Conservation (phyloP, 2,113 vertebrate species). For the Haliaeetus leucogaster region DNA sequence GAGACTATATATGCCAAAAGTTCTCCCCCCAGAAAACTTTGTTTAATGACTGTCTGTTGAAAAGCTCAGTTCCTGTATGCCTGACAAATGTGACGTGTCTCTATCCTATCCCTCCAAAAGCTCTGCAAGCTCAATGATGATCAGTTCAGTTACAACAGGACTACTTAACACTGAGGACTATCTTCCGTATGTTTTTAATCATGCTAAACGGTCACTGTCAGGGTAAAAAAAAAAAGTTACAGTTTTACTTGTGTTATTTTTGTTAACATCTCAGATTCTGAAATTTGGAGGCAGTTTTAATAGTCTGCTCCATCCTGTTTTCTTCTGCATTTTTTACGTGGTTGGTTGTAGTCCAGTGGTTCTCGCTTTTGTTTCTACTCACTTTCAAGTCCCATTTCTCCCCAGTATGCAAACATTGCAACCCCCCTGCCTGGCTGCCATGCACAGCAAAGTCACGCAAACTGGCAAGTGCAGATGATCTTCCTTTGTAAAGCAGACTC, state of each 20-base stretch:
- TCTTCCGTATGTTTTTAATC: background rate
- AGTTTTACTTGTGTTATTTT: slow-evolving; percentile 2
- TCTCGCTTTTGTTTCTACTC: background rate
- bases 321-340: background rate
- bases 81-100: background rate
- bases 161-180: background rate
- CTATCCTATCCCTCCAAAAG: background rate
- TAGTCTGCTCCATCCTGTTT: background rate
- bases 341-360: background rate
- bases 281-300: background rate
- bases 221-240: background rate
- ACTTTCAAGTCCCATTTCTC: background rate
- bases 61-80: background rate
- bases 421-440: background rate
- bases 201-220: background rate
- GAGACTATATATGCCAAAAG: slow-evolving; percentile 18
- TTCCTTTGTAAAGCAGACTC: background rate
- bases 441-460: background rate
- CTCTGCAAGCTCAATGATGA: background rate
- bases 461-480: background rate
- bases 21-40: background rate
- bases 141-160: background rate
- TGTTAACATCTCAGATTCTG: background rate
- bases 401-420: background rate
- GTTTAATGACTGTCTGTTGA: background rate